A percentile compares a stretch with the other conserved stretches of the same genome.
Conservation (phyloP, 2,797 vertebrate genomes). For the Tamandua tetradactyla region DNA sequence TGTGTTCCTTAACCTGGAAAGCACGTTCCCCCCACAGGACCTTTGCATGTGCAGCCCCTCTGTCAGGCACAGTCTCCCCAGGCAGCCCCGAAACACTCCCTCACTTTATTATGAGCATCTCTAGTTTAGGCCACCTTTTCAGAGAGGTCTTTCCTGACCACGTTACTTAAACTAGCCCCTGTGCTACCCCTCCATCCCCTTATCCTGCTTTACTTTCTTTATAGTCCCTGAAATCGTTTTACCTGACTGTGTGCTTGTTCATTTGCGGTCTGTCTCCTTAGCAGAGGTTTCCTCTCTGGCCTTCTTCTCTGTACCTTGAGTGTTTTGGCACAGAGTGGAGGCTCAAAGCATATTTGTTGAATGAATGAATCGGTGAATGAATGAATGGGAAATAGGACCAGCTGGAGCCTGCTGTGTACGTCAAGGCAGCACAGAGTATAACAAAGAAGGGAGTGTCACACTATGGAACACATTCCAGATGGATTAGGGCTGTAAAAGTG, state of each 20-base stretch:
- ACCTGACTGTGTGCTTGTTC: neutral
- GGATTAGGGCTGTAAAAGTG: slow-evolving; percentile 29
- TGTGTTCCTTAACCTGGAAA: neutral
- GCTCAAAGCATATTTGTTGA: neutral
- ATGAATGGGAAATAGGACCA: neutral
- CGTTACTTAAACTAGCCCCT: neutral
- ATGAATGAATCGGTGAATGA: neutral
- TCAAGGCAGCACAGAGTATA: neutral
- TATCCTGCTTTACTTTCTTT: too few species aligned
- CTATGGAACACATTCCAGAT: slow-evolving; percentile 62
- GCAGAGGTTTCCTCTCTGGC: fast-evolving
- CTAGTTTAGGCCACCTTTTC: neutral
- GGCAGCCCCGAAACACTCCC: neutral
- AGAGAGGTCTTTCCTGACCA: neutral
- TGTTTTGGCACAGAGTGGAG: neutral
- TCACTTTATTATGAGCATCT: neutral
- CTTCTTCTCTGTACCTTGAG: neutral
- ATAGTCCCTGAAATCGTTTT: neutral
- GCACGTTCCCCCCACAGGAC: neutral
- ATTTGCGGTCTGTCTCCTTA: neutral
- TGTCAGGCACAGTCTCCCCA: fast-evolving
- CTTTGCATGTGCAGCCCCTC: neutral
- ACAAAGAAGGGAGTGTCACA: slow-evolving; percentile 28
- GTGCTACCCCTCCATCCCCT: neutral
- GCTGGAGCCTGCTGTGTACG: neutral